phyloP scores from a whole-genome alignment of 2,888 invertebrate genomes.

The Mythimna ferrago region DNA sequence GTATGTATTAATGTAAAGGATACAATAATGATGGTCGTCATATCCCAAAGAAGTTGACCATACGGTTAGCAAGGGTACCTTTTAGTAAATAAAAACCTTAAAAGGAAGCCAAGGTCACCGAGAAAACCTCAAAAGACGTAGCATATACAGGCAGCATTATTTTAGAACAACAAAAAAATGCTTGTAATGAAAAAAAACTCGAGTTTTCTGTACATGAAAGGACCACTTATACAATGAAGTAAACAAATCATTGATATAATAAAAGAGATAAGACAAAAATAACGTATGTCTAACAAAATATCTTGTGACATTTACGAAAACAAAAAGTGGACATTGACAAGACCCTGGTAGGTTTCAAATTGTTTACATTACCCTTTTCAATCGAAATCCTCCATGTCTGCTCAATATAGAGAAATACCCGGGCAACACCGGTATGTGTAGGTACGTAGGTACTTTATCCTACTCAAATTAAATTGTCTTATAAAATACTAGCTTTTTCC shows the following conservation, averaged over 20 bases:
- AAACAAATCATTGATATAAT: slow-evolving; percentile 4
- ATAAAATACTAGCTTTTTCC: background rate
- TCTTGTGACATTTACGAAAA: slow-evolving; percentile 53
- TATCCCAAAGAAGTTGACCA: background rate
- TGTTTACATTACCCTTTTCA: slow-evolving; percentile 72
- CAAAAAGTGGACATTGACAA: slow-evolving; percentile 68
- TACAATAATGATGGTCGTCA: background rate
- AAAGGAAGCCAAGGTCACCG: background rate
- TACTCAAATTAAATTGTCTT: slow-evolving; percentile 2
- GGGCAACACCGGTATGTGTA: background rate
- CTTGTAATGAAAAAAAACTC: background rate
- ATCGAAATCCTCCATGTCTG: slow-evolving; percentile 62
- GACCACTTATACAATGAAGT: background rate
- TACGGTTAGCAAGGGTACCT: background rate
- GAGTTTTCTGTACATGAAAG: background rate
- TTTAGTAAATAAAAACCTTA: background rate
- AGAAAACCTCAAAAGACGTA: too few relatives aligned
- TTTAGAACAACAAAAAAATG: too few relatives aligned
- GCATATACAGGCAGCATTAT: too few relatives aligned
- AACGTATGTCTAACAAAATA: slow-evolving; percentile 42
- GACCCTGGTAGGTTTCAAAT: slow-evolving; percentile 63
- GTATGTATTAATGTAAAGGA: too few relatives aligned
- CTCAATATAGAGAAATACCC: slow-evolving; percentile 46
- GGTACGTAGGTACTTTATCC: background rate
- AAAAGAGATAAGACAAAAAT: slow-evolving; percentile 20